Base-by-base conservation (phyloP, 1,140 invertebrate species). In the Danaus plexippus region DNA sequence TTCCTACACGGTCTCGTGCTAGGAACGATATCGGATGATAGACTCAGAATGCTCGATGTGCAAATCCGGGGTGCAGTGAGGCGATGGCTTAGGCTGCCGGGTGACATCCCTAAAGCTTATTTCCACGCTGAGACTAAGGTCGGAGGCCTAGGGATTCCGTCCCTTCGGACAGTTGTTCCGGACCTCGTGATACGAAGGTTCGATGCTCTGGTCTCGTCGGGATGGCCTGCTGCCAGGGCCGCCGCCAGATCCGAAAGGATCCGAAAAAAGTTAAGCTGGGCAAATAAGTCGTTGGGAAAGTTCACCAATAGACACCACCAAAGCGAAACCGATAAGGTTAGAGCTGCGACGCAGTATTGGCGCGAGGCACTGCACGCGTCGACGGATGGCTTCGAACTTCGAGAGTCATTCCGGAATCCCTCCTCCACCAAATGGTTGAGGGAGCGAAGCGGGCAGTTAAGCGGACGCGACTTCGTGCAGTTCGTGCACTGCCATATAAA, bases 41-140 rank as follows among this genome's bases (percentile, higher is more conserved):
- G n/a, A n/a, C n/a, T n/a, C n/a, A n/a, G n/a, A n/a, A n/a, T n/a
- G n/a, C n/a, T n/a, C n/a, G n/a, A n/a, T n/a, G n/a, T n/a, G n/a
- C n/a, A n/a, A n/a, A n/a, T n/a, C n/a, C n/a, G n/a, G n/a, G n/a
- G n/a, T n/a, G n/a, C n/a, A n/a, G n/a, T n/a, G n/a, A n/a, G n/a
- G n/a, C n/a, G n/a, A n/a, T n/a, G n/a, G n/a, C n/a, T n/a, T n/a
- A n/a, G n/a, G n/a, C n/a, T 18, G 13, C 47, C 81, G 0, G 49
- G 66, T 7, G 82, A 87, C 56, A 56, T 64, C 0, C 66, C 78
- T 0, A 71, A 58, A 0, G 71, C 54, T 0, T 84, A 73, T 40
- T 70, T 88, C 51, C 75, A 88, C 49, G 71, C 79, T 0, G n/a
- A 54, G 47, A 15, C n/a, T n/a, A n/a, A n/a, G n/a, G n/a, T n/a